Conservation (phyloP, 2,113 vertebrate genomes). For the Planiliza haematocheilus region DNA sequence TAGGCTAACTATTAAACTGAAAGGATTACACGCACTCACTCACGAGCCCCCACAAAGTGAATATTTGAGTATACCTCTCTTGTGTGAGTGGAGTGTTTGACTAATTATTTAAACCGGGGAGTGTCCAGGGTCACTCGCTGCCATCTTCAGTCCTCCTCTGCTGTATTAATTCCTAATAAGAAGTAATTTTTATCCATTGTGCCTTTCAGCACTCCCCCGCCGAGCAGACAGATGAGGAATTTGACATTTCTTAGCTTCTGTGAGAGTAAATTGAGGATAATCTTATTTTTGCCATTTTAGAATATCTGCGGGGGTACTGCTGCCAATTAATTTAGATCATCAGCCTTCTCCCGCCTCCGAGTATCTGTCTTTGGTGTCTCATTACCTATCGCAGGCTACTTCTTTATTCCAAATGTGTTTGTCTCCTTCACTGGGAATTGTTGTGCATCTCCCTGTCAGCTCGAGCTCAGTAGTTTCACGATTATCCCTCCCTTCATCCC, state of each 20-base stretch:
- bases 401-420: constrained; percentile 38
- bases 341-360: constrained; percentile 37
- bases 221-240: constrained; percentile 54
- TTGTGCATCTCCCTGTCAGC: constrained; percentile 32
- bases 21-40: constrained; percentile 8
- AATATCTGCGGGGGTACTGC: constrained; percentile 41
- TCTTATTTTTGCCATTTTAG: constrained; percentile 45
- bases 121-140: constrained; percentile 44
- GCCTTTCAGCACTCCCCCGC: constrained; percentile 35
- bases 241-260: constrained; percentile 56
- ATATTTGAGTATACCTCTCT: constrained; percentile 38
- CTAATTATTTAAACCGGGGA: constrained; percentile 62
- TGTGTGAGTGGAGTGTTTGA: constrained; percentile 41
- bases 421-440: constrained; percentile 34
- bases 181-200: constrained; percentile 43
- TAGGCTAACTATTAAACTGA: constrained; percentile 19
- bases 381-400: constrained; percentile 37
- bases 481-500: constrained; percentile 32
- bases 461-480: constrained; percentile 41
- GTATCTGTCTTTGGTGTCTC: constrained; percentile 47
- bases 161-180: constrained; percentile 55
- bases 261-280: constrained; percentile 53
- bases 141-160: constrained; percentile 39
- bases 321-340: constrained; percentile 67
- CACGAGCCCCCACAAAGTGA: constrained; percentile 16